Conservation (phyloP, 1,140 invertebrate genomes). For the Microvelia longipes region DNA sequence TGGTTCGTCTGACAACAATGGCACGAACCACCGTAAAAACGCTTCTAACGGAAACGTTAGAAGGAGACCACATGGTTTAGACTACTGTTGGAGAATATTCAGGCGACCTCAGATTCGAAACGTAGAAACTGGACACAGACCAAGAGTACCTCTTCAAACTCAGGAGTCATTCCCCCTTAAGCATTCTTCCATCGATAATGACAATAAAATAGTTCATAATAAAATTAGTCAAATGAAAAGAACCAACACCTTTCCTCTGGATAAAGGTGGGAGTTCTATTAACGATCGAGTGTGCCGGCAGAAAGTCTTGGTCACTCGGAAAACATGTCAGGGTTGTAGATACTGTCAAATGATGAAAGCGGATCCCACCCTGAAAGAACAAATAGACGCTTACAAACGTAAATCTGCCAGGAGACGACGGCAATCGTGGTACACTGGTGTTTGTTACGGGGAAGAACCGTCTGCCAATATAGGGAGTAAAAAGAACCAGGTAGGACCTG, state of each 20-base stretch:
- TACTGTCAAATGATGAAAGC: conserved; percentile 18
- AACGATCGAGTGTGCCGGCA: background rate
- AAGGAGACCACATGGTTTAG: background rate
- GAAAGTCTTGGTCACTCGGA: conserved; percentile 10
- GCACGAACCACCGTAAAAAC: background rate
- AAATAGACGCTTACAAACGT: conserved; percentile 16
- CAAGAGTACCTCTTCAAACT: background rate
- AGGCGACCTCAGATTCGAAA: background rate
- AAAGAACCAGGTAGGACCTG: conserved; percentile 14
- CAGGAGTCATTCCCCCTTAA: background rate
- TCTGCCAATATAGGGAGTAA: conserved; percentile 4
- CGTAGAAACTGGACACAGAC: background rate
- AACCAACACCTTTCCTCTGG: conserved; percentile 5
- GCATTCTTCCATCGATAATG: background rate
- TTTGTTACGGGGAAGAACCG: conserved; percentile 2
- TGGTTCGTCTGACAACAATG: background rate
- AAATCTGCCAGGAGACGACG: conserved; percentile 13
- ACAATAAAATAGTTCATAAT: background rate
- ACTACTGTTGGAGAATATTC: conserved; percentile 4
- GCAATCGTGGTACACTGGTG: conserved; percentile 2
- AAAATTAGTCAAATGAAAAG: background rate
- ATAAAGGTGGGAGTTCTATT: background rate
- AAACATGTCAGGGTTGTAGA: conserved; percentile 17
- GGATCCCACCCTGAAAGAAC: conserved; percentile 15
- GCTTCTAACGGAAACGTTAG: background rate